Percentiles rank a stretch among this genome's conserved stretches.
These are phyloP conservation scores for Apodemus agrarius DNA, from an alignment of 2,797 vertebrate genomes.

Conservation along the genomic window DNA sequence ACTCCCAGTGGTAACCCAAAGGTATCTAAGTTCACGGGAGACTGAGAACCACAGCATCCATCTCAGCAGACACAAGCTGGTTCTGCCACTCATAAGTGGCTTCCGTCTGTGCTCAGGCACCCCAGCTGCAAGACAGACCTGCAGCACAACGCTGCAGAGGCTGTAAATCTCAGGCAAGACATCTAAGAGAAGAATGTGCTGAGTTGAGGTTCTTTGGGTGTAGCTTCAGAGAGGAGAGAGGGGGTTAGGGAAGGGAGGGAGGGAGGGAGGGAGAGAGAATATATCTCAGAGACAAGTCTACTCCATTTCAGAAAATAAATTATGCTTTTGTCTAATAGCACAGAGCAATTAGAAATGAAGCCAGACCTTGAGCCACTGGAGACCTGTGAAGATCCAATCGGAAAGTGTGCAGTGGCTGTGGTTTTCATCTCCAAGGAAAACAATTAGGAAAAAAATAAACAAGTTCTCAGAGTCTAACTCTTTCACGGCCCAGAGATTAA, in stretches of 20 bases:
- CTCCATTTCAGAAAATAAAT: conserved; percentile 58
- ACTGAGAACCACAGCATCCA: background rate
- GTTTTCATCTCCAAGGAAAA: conserved; percentile 56
- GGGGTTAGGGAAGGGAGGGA: too few species aligned
- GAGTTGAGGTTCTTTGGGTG: background rate
- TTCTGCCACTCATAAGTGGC: background rate
- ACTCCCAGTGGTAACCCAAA: background rate
- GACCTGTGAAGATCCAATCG: conserved; percentile 34
- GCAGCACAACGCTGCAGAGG: background rate
- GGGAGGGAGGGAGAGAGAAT: background rate
- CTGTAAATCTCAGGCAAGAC: background rate
- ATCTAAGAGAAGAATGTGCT: background rate
- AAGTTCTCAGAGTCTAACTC: conserved; percentile 39
- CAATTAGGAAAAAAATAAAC: conserved; percentile 53
- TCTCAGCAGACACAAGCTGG: background rate
- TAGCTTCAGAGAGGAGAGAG: too few species aligned
- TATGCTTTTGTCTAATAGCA: conserved; percentile 38
- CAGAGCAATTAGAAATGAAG: conserved; percentile 46
- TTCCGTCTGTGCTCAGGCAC: background rate
- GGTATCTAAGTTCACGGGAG: background rate
- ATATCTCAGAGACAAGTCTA: background rate
- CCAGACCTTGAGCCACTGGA: background rate
- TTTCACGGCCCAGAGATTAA: conserved; percentile 47
- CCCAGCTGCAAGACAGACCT: background rate
- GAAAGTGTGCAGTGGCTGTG: background rate